These are phyloP conservation scores for Delia radicum DNA, from an alignment of 1,140 invertebrate genomes.

Conservation along the genomic window DNA sequence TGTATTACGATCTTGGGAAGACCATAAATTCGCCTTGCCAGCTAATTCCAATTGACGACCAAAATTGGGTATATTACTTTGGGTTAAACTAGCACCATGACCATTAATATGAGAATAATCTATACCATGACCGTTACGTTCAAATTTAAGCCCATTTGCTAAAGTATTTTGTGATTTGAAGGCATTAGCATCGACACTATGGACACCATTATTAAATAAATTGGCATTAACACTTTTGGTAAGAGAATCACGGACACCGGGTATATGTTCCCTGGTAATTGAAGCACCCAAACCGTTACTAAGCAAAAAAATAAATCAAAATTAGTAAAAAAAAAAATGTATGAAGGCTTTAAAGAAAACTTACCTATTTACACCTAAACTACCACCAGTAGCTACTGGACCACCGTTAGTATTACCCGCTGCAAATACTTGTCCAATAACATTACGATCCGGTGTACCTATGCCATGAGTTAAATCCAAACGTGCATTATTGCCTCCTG, in stretches of 20 bases:
- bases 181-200: conserved; percentile 45
- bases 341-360: conserved; percentile 25
- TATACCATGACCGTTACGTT: conserved; percentile 45
- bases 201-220: conserved; percentile 43
- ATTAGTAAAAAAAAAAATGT: no score
- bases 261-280: conserved; percentile 37
- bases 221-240: conserved; percentile 38
- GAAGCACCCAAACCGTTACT: conserved; percentile 39
- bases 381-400: conserved; percentile 33
- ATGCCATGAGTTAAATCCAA: conserved; percentile 39
- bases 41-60: conserved; percentile 41
- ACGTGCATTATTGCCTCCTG: conserved; percentile 41
- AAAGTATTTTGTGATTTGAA: conserved; percentile 47
- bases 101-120: conserved; percentile 46
- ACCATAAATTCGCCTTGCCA: conserved; percentile 43
- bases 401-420: conserved; percentile 38
- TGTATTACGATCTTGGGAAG: conserved; percentile 34
- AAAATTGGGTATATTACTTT: conserved; percentile 46
- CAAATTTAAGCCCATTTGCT: conserved; percentile 45
- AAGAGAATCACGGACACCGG: conserved; percentile 36
- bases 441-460: conserved; percentile 44
- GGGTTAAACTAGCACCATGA: conserved; percentile 40
- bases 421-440: conserved; percentile 41
- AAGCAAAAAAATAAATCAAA: not conserved
- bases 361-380: conserved; percentile 41